Conservation (phyloP, 2,113 vertebrate genomes). For the Cromileptes altivelis region DNA sequence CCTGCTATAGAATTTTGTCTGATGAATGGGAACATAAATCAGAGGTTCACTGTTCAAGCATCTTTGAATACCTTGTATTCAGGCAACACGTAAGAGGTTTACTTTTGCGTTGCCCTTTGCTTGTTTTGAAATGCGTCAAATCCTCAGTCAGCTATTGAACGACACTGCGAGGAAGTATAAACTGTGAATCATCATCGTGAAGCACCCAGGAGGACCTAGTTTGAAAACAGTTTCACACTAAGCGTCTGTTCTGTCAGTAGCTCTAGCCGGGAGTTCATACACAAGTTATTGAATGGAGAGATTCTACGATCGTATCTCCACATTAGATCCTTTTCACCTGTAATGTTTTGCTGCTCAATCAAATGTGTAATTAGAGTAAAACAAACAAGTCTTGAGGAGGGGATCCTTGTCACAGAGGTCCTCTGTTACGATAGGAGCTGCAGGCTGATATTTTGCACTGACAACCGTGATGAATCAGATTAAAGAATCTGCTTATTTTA, state of each 20-base stretch:
- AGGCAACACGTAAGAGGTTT: not conserved
- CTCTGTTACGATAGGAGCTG: constrained; percentile 21
- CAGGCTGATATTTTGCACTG: constrained; percentile 25
- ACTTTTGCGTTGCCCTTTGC: not conserved
- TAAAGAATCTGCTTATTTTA: constrained; percentile 41
- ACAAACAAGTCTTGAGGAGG: constrained; percentile 25
- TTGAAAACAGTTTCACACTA: constrained; percentile 39
- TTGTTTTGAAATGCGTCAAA: constrained; percentile 26
- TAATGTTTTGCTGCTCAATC: constrained; percentile 43
- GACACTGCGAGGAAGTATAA: not conserved
- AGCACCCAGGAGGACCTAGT: constrained; percentile 10
- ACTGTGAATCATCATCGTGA: constrained; percentile 1
- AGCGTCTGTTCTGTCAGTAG: not conserved
- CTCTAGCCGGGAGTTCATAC: not conserved
- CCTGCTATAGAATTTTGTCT: not conserved
- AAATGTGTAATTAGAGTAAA: constrained; percentile 58
- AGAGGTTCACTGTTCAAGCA: no score
- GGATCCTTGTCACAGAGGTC: constrained; percentile 32
- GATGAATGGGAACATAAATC: not conserved
- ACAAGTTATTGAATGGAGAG: constrained; percentile 21
- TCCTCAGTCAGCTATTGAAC: constrained; percentile 3
- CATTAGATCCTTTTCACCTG: constrained; percentile 23
- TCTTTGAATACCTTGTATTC: not conserved
- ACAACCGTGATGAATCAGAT: constrained; percentile 50
- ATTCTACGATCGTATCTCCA: constrained; percentile 21